Base-by-base conservation (phyloP, 2,888 invertebrate genomes). In the Melolontha melolontha region DNA sequence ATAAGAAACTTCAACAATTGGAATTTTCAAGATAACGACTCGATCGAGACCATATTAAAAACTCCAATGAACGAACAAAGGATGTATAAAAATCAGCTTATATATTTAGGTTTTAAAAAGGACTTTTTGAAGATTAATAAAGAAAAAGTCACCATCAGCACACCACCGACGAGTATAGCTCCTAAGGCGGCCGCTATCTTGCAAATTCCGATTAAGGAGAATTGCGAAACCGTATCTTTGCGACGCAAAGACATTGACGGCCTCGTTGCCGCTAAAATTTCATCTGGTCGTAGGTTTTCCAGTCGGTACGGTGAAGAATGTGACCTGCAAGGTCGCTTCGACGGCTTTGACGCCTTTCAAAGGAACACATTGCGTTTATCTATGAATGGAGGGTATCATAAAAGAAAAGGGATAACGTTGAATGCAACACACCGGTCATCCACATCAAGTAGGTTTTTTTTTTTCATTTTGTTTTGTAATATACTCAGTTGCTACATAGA, bases 171-270 rank as follows among this genome's bases (percentile, higher is more conserved):
- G 40, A 83, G 83, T 70, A 86, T 89, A 70, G 88, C 89, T 6
- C 88, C 88, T 0, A 89, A 89, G 79, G 89, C 89, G 0, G 89
- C 89, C 0, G 88, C 88, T 2, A 77, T 89, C 34, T 76, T 89
- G 51, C 88, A 89, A 70, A 88, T 89, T 69, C 86, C 88, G 68
- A 74, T 75, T 16, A 76, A 76, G 67, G 79, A 79, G 55, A 77
- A 78, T 65, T 74, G 71, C 65, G 78, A 78, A 42, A 67, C 67
- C 79, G 80, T 73, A 16, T 27, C 47, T 22, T n/a, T 66, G 34
- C 57, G 55, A 82, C 85, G 52, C 79, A 80, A 67, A 64, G 40
- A 51, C 29, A 17, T 64, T 14, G 64, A 64, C 42, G 68, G 64
- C 51, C 42, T 59, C 17, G 59, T 47, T 44, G 44, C 29, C 27